Evolutionary conservation across 2,888 invertebrate genomes (phyloP).

Genomic region (Drosophila pseudotakahashii): DNA sequence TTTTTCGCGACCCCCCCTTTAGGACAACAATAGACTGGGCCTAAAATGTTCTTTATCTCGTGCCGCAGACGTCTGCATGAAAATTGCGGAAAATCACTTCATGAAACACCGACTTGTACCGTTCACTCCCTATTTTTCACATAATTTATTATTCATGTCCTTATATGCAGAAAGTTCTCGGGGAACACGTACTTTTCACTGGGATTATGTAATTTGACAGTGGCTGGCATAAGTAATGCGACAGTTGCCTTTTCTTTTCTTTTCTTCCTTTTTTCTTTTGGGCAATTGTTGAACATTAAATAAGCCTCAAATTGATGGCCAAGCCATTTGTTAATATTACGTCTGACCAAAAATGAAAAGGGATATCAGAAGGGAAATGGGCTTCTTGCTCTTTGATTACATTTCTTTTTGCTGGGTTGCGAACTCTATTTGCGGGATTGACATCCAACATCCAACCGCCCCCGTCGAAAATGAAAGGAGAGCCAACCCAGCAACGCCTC

Average conservation of each 20-base stretch:
- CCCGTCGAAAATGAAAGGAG: conserved; percentile 4
- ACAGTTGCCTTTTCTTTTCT: conserved; percentile 23
- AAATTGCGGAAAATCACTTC: conserved; percentile 74
- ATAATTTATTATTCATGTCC: conserved; percentile 78
- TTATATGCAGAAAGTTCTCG: conserved; percentile 47
- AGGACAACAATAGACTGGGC: conserved; percentile 65
- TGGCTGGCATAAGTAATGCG: conserved; percentile 59
- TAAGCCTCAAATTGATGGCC: conserved; percentile 78
- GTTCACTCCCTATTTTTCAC: conserved; percentile 28
- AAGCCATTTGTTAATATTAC: conserved; percentile 75
- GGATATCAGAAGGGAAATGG: conserved; percentile 4
- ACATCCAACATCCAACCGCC: neutral
- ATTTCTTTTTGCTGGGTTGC: conserved; percentile 40
- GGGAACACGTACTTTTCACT: conserved; percentile 50
- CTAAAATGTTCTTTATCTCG: conserved; percentile 69
- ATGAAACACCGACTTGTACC: conserved; percentile 54
- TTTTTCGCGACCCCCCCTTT: conserved; percentile 12
- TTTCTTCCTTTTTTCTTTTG: neutral
- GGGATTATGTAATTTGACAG: conserved; percentile 71
- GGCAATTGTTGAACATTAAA: conserved; percentile 71
- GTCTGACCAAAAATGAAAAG: conserved; percentile 38
- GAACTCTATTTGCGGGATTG: conserved; percentile 51
- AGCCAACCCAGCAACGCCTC: conserved; percentile 34
- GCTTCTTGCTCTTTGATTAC: conserved; percentile 68
- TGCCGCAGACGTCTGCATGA: conserved; percentile 73